Evolutionary conservation across 2,888 invertebrate genomes (phyloP).

Genomic region (Theretra japonica): DNA sequence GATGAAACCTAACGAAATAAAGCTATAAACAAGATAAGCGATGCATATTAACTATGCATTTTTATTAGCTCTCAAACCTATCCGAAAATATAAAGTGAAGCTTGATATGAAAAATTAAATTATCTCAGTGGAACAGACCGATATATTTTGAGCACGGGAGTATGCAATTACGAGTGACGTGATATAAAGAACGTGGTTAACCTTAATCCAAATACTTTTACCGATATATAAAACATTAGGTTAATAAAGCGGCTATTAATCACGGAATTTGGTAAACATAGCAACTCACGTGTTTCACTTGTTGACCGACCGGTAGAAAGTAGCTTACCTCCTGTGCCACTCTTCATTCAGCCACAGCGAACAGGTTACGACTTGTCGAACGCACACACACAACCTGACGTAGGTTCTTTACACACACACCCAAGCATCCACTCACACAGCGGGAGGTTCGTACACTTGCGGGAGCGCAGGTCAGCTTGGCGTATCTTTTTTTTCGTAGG

Average conservation of each 20-base stretch:
- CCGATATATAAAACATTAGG: background rate
- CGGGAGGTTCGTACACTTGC: conserved; percentile 52
- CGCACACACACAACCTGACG: conserved; percentile 62
- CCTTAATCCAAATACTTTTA: conserved; percentile 9
- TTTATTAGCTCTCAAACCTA: background rate
- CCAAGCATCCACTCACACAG: conserved; percentile 54
- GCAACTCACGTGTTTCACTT: conserved; percentile 60
- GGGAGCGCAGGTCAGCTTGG: conserved; percentile 73
- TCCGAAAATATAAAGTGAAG: background rate
- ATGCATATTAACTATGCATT: background rate
- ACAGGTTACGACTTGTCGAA: conserved; percentile 77
- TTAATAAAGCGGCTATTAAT: conserved; percentile 22
- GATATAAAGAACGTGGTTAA: background rate
- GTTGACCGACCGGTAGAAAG: conserved; percentile 75
- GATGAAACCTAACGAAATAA: background rate
- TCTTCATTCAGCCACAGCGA: conserved; percentile 80
- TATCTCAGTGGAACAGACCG: background rate
- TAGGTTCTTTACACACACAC: conserved; percentile 38
- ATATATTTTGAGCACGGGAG: background rate
- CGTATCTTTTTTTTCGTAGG: conserved; percentile 66
- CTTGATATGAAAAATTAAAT: background rate
- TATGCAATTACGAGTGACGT: background rate
- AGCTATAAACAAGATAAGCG: background rate
- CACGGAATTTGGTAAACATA: conserved; percentile 56
- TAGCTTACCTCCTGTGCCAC: conserved; percentile 80